These are phyloP conservation scores for Rousettus leschenaultii DNA, from an alignment of 2,113 vertebrate species.

Conservation along the genomic window DNA sequence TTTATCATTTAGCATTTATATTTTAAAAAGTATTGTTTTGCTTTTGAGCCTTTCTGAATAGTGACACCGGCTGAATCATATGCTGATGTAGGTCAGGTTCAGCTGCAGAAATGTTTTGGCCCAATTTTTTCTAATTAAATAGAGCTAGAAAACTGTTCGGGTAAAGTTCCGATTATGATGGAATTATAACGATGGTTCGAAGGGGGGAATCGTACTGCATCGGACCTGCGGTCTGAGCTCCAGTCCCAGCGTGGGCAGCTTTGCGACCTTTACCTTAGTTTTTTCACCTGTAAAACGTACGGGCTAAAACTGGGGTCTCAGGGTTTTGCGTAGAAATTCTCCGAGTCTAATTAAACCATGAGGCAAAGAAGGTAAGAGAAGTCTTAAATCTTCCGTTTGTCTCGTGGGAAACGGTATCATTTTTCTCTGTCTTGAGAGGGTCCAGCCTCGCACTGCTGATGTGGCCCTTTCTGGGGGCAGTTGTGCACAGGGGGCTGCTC, in stretches of 20 bases:
- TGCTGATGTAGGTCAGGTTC: neutral
- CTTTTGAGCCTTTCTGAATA: neutral
- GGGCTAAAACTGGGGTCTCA: neutral
- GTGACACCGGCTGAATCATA: neutral
- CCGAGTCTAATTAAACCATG: neutral
- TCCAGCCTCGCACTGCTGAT: neutral
- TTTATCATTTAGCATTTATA: neutral
- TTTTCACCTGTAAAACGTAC: neutral
- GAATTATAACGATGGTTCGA: neutral
- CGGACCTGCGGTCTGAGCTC: neutral
- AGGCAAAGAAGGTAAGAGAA: neutral
- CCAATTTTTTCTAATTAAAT: slow-evolving; percentile 9
- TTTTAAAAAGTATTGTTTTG: neutral
- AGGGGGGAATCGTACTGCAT: neutral
- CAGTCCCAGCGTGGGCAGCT: neutral
- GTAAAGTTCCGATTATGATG: neutral
- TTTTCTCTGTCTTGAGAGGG: neutral
- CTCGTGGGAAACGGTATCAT: neutral
- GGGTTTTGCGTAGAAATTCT: neutral
- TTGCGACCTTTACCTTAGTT: neutral
- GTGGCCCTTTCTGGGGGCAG: no score
- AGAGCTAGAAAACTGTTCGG: neutral
- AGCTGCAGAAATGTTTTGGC: neutral
- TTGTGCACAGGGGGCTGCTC: neutral
- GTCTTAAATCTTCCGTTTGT: neutral